phyloP scores from a whole-genome alignment of 2,797 vertebrate genomes.

The Rousettus madagascariensis region DNA sequence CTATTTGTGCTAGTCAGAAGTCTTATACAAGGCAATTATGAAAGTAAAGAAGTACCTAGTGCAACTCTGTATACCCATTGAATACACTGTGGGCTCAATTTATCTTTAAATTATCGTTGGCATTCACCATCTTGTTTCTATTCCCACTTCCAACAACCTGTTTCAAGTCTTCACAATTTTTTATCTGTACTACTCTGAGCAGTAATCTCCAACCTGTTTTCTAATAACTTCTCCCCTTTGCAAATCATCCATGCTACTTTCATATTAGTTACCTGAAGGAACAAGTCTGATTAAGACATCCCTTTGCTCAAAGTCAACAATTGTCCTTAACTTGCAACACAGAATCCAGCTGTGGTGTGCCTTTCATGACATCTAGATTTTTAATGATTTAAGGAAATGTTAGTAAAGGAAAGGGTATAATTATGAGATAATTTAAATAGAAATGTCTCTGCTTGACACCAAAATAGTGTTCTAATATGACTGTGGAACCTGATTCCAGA shows the following conservation, averaged over 20 bases:
- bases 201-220: background rate
- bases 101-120: background rate
- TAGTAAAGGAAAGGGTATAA: background rate
- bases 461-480: background rate
- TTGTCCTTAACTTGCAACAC: background rate
- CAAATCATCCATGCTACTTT: background rate
- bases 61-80: background rate
- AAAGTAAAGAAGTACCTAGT: background rate
- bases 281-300: background rate
- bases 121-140: background rate
- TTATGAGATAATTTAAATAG: conserved; percentile 23
- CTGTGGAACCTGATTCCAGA: background rate
- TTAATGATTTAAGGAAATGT: conserved; percentile 19
- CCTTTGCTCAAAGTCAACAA: background rate
- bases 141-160: background rate
- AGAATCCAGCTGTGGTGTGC: background rate
- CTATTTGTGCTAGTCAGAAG: background rate
- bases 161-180: background rate
- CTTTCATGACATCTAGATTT: background rate
- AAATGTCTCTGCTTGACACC: background rate
- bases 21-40: background rate
- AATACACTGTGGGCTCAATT: background rate
- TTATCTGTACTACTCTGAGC: background rate
- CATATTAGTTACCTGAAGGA: background rate
- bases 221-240: background rate